Base-by-base conservation (phyloP, 2,888 invertebrate genomes). In the Pediacus dermestoides region DNA sequence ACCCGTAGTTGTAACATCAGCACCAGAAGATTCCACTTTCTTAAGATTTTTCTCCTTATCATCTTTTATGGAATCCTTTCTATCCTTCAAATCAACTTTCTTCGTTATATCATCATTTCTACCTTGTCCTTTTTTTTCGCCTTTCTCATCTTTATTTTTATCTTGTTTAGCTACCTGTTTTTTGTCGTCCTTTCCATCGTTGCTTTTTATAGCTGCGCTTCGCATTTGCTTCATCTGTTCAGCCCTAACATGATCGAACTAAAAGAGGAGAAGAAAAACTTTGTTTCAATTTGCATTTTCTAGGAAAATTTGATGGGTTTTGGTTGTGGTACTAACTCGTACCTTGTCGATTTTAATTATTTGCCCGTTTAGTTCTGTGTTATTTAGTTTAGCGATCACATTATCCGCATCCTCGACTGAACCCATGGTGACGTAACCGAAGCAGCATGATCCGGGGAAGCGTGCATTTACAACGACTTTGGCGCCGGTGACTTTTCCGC, bases 401-500 rank as follows among this genome's bases (percentile, higher is more conserved):
- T 85, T 86, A 30, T 88, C 83, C 3, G 93, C 93, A 68, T 93
- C 93, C 42, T 84, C 87, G 10, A 85, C 80, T 11, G 88, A 86
- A 1, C 85, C 85, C 93, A 97, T 94, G 0, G 94, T 94, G 2
- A 97, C 92, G 67, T 93, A 94, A 15, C 96, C 97, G 62, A 93
- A 96, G 67, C 93, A 94, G 38, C 90, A 81, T 1, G 92, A 88
- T 1, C 92, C 92, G 0, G 94, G 93, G 8, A 88, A 90, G 47
- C 87, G 80, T 0, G 94, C 92, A 66, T 94, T 95, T 1, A 94
- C 95, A 2, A 97, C 95, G 14, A 97, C 91, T 73, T 96, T 96
- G 0, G 95, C 95, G 42, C 92, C 92, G 57, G 91, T 81, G 28
- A 93, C 93, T 80, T 93, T 94, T 58, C 94, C 95, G 73, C 88